These are phyloP conservation scores for Hyles lineata DNA, from an alignment of 2,888 invertebrate genomes.

Conservation along the genomic window DNA sequence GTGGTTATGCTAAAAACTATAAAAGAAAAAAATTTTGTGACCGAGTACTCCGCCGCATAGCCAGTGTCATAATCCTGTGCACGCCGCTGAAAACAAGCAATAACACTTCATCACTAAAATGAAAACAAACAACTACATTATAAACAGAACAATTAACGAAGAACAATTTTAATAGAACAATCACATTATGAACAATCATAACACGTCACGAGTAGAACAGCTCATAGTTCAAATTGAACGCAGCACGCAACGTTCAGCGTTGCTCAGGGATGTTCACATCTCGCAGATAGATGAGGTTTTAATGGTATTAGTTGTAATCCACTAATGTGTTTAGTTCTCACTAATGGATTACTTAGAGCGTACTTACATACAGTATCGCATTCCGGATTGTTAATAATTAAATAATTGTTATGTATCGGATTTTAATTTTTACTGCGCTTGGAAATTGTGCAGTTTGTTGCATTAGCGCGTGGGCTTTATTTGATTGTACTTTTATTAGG, in stretches of 20 bases:
- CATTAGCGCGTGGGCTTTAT: too few relatives aligned
- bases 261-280: conserved; percentile 48
- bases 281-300: conserved; percentile 65
- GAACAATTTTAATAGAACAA: neutral
- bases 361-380: conserved; percentile 41
- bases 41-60: too few relatives aligned
- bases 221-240: conserved; percentile 25
- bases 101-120: too few relatives aligned
- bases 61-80: too few relatives aligned
- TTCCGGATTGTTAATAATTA: conserved; percentile 36
- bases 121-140: too few relatives aligned
- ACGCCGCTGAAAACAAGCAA: too few relatives aligned
- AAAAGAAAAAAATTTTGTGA: too few relatives aligned
- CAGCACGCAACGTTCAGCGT: conserved; percentile 43
- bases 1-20: too few relatives aligned
- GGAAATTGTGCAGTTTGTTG: too few relatives aligned
- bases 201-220: neutral
- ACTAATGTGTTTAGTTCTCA: conserved; percentile 67
- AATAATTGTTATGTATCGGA: conserved; percentile 38
- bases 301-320: conserved; percentile 69
- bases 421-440: conserved; percentile 34
- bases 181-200: neutral
- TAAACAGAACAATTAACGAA: neutral
- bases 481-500: too few relatives aligned
- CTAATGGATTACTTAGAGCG: conserved; percentile 60